Percentiles rank a stretch among this genome's conserved stretches.
Conservation (phyloP, 2,113 vertebrate species). For the Microtus ochrogaster region DNA sequence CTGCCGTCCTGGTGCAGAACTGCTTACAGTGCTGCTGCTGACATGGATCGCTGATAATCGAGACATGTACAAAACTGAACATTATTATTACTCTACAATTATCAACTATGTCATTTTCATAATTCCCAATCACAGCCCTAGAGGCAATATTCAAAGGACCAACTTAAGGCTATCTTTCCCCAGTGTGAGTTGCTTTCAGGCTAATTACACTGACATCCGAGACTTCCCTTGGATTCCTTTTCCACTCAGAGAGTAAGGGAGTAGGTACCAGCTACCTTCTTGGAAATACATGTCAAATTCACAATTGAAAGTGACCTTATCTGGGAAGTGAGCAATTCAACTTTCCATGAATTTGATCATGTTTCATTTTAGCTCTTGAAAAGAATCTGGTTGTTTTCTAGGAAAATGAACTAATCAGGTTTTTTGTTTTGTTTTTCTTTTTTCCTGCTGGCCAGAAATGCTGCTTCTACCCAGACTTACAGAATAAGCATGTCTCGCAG, state of each 20-base stretch:
- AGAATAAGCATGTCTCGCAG: constrained; percentile 38
- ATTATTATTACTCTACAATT: neutral
- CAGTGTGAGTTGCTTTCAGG: neutral
- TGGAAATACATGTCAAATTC: neutral
- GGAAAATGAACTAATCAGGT: constrained; percentile 71
- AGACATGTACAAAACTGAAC: neutral
- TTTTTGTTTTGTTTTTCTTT: neutral
- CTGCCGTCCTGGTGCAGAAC: neutral
- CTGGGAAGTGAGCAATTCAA: constrained; percentile 38
- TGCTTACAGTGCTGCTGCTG: neutral
- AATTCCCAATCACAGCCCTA: constrained; percentile 11
- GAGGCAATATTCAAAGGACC: neutral
- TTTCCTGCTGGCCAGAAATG: constrained; percentile 65
- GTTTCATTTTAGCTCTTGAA: constrained; percentile 66
- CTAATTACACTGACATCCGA: constrained; percentile 35
- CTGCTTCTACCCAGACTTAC: constrained; percentile 69
- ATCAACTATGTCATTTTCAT: neutral
- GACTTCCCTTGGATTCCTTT: constrained; percentile 22
- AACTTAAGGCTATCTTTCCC: neutral
- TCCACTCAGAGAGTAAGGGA: neutral
- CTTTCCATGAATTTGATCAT: constrained; percentile 57
- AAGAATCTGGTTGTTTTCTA: constrained; percentile 75
- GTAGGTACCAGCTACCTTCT: constrained; percentile 7
- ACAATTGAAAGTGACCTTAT: constrained; percentile 55
- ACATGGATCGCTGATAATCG: neutral